Conservation (phyloP, 2,888 invertebrate species). For the Conus canariensis region DNA sequence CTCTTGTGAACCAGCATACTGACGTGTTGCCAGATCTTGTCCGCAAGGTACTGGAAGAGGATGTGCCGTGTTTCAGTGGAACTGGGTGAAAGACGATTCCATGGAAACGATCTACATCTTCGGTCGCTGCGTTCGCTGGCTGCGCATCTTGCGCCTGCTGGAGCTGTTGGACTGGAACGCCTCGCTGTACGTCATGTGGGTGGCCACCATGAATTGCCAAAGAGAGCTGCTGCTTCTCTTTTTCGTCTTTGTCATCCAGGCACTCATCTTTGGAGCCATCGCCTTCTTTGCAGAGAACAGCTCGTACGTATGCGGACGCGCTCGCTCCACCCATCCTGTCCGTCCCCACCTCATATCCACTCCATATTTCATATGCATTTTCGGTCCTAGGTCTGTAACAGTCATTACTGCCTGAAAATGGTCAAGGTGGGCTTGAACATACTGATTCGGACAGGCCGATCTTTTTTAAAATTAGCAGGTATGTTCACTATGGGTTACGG, state of each 20-base stretch:
- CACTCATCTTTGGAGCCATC: constrained; percentile 74
- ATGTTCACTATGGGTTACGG: too few relatives aligned
- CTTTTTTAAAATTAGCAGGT: too few relatives aligned
- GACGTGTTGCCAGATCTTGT: too few relatives aligned
- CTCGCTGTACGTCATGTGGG: constrained; percentile 78
- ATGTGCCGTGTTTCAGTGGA: not conserved
- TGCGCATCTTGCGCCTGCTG: constrained; percentile 79
- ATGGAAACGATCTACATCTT: not conserved
- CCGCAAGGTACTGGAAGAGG: too few relatives aligned
- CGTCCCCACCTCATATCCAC: too few relatives aligned
- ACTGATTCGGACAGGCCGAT: too few relatives aligned
- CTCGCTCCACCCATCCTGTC: too few relatives aligned
- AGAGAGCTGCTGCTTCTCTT: constrained; percentile 74
- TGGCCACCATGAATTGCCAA: constrained; percentile 78
- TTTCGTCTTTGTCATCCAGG: constrained; percentile 75
- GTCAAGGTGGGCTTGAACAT: too few relatives aligned
- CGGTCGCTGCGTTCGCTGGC: constrained; percentile 71
- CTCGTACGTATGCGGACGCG: not conserved
- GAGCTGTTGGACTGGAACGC: constrained; percentile 79
- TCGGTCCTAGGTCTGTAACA: too few relatives aligned
- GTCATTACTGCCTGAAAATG: too few relatives aligned
- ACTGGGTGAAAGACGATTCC: not conserved
- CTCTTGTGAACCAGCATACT: too few relatives aligned
- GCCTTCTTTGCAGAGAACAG: constrained; percentile 66
- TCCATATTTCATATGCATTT: too few relatives aligned